phyloP scores from a whole-genome alignment of 2,888 invertebrate genomes.

The Ophion obscuratus region DNA sequence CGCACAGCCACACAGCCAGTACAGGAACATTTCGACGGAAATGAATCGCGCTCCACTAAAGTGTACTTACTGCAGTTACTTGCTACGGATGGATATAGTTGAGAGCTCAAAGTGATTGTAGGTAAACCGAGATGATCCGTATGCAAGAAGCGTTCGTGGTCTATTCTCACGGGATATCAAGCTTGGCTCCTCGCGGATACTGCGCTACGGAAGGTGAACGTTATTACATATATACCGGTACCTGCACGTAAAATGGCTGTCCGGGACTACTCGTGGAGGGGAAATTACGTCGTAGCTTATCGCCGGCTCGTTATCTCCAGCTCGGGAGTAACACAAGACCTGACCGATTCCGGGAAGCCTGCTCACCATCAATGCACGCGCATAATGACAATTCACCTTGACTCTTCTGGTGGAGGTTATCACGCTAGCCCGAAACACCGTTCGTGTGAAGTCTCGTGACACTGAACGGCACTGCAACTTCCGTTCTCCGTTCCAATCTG shows the following conservation, averaged over 20 bases:
- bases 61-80: constrained; percentile 10
- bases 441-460: too few relatives aligned
- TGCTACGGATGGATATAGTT: constrained; percentile 11
- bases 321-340: constrained; percentile 21
- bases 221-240: constrained; percentile 38
- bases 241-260: constrained; percentile 20
- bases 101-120: neutral
- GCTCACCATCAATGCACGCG: too few relatives aligned
- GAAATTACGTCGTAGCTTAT: constrained; percentile 53
- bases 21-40: neutral
- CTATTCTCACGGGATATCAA: constrained; percentile 31
- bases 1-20: constrained; percentile 2
- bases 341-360: constrained; percentile 19
- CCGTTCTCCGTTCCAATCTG: too few relatives aligned
- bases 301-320: constrained; percentile 33
- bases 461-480: too few relatives aligned
- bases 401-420: neutral
- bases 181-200: constrained; percentile 47
- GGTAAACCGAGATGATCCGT: constrained; percentile 39
- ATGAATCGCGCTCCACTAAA: neutral
- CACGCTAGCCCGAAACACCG: neutral
- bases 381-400: too few relatives aligned
- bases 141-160: constrained; percentile 24
- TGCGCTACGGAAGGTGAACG: constrained; percentile 38
- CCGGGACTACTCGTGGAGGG: constrained; percentile 20